These are phyloP conservation scores for Syngnathoides biaculeatus DNA, from an alignment of 2,113 vertebrate species.

Conservation along the genomic window DNA sequence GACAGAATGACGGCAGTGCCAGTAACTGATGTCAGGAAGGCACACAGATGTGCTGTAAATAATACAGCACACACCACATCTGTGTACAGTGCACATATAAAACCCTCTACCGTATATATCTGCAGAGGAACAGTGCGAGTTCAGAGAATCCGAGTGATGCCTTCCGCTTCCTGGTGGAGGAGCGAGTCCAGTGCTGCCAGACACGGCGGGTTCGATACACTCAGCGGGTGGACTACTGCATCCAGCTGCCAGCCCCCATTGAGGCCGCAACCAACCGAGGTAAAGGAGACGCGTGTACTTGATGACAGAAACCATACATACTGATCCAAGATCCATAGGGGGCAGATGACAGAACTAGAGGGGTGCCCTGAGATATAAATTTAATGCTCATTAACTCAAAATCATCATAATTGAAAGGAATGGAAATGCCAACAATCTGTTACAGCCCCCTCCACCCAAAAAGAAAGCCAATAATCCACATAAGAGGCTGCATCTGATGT, in stretches of 20 bases:
- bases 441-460: too few species aligned
- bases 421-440: too few species aligned
- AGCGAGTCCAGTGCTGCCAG: constrained; percentile 94
- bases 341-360: background rate
- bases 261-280: constrained; percentile 92
- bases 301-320: background rate
- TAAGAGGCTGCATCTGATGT: too few species aligned
- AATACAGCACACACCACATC: background rate
- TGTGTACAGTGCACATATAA: background rate
- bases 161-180: constrained; percentile 95
- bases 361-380: background rate
- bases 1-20: background rate
- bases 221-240: constrained; percentile 89
- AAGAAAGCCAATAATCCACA: too few species aligned
- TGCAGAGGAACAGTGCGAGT: constrained; percentile 87
- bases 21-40: background rate
- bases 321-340: background rate
- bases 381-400: background rate
- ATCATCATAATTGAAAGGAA: too few species aligned
- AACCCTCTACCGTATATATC: constrained; percentile 2
- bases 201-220: constrained; percentile 89
- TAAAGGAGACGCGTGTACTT: constrained; percentile 41
- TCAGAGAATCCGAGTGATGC: constrained; percentile 92
- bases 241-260: constrained; percentile 88
- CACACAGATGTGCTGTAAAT: too few species aligned